phyloP scores from a whole-genome alignment of 2,888 invertebrate species.

The Glomeris marginata region DNA sequence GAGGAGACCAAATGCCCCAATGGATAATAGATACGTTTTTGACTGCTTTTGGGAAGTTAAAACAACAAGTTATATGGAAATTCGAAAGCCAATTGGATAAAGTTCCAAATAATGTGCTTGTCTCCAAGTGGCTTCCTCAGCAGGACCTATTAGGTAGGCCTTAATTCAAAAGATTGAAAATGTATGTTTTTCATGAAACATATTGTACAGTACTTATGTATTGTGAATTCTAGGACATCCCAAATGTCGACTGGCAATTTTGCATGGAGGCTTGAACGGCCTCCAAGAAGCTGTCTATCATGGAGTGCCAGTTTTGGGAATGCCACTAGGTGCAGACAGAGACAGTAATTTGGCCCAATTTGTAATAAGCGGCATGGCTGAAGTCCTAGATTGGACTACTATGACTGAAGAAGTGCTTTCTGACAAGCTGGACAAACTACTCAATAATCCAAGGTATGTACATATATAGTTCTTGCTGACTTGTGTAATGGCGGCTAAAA shows the following conservation, averaged over 20 bases:
- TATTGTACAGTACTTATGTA: not conserved
- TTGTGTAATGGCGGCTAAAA: too few relatives aligned
- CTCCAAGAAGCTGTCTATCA: constrained; percentile 1
- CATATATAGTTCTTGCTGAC: not conserved
- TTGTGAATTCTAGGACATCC: not conserved
- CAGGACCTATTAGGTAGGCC: not conserved
- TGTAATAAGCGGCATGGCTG: not conserved
- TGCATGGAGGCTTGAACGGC: not conserved
- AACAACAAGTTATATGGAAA: constrained; percentile 1
- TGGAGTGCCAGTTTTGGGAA: not conserved
- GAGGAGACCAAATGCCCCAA: not conserved
- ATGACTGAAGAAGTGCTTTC: too few relatives aligned
- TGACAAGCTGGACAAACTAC: not conserved
- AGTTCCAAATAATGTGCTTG: not conserved
- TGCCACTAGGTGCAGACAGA: constrained; percentile 1
- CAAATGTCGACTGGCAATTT: not conserved
- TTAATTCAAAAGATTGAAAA: not conserved
- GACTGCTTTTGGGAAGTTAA: not conserved
- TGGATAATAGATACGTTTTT: not conserved
- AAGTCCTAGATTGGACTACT: constrained; percentile 1
- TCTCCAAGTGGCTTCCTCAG: not conserved
- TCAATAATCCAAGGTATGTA: not conserved
- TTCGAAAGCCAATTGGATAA: not conserved
- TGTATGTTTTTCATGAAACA: not conserved
- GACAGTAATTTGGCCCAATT: not conserved